phyloP scores from a whole-genome alignment of 2,113 vertebrate genomes.

The Psephotus haematonotus region DNA sequence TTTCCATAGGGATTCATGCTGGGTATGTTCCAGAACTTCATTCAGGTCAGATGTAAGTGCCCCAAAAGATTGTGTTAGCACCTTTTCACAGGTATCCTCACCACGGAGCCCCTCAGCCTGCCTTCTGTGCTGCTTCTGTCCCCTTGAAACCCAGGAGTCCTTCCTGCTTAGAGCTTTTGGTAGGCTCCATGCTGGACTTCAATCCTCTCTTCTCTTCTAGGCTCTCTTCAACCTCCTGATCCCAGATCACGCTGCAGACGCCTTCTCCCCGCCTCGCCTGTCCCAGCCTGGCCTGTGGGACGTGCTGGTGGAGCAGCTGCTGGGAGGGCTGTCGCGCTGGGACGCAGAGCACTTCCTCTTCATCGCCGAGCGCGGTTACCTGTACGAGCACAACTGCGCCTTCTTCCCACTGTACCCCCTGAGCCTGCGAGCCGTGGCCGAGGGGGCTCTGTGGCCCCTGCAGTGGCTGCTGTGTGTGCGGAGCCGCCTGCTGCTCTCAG shows the following conservation, averaged over 20 bases:
- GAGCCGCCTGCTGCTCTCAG: slow-evolving; percentile 84
- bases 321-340: slow-evolving; percentile 91
- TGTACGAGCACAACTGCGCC: slow-evolving; percentile 94
- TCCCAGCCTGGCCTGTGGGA: slow-evolving; percentile 71
- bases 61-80: not conserved
- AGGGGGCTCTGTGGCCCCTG: slow-evolving; percentile 76
- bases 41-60: not conserved
- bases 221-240: slow-evolving; percentile 86
- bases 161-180: not conserved
- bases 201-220: slow-evolving; percentile 55
- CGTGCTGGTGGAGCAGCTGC: slow-evolving; percentile 76
- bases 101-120: not conserved
- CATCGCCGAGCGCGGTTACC: slow-evolving; percentile 91
- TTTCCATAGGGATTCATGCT: rapidly evolving
- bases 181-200: not conserved
- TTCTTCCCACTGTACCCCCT: slow-evolving; percentile 92
- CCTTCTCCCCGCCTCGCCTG: slow-evolving; percentile 87
- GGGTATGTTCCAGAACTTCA: not conserved
- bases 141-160: not conserved
- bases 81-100: not conserved
- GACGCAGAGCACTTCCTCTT: slow-evolving; percentile 96
- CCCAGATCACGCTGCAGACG: slow-evolving; percentile 92
- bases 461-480: slow-evolving; percentile 74
- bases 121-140: not conserved
- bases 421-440: slow-evolving; percentile 71